Evolutionary conservation across 2,797 vertebrate species (phyloP), one percentile per base, ranked within the genome.

Genomic region (Microcaecilia unicolor): DNA sequence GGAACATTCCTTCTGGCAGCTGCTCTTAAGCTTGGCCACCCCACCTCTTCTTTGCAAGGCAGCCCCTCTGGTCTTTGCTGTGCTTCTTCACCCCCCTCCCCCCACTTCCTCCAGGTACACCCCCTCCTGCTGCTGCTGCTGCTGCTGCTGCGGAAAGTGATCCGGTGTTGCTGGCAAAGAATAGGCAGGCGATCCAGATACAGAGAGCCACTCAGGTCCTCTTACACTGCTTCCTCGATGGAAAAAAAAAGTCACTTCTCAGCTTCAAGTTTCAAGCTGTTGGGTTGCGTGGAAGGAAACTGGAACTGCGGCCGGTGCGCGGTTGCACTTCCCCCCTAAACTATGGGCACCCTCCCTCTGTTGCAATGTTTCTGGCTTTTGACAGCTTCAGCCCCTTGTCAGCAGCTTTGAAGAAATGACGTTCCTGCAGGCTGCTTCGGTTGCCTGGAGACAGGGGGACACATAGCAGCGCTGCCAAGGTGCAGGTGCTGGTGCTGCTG

Each of bases 361-460:
- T 10, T 10, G 10, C 5, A 7, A 22, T 22, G 23, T n/a, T n/a
- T 6, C 13, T 22, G 26, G 32, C 29, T 11, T n/a, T n/a, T n/a
- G 12, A 31, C 43, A 4, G 9, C n/a, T n/a, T 34, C 17, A 18
- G 33, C 42, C 34, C 37, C 29, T 41, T 22, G 42, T 11, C 50
- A 13, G 18, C 56, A 28, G 40, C 61, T 50, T 52, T 55, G 68
- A 66, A 78, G 74, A 81, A 77, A 58, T 78, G 78, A 80, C 79
- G 72, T 55, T 35, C 19, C 58, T 30, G 21, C 54, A 39, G 7
- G 37, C 39, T 15, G 58, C 48, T 38, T 10, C 37, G 20, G 69
- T 81, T 76, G 74, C 72, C 55, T 40, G 53, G 74, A 59, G 67
- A 80, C 75, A 11, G 51, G 31, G 43, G 55, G 70, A 66, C 71